phyloP scores from a whole-genome alignment of 2,113 vertebrate species.

The Emberiza fucata region DNA sequence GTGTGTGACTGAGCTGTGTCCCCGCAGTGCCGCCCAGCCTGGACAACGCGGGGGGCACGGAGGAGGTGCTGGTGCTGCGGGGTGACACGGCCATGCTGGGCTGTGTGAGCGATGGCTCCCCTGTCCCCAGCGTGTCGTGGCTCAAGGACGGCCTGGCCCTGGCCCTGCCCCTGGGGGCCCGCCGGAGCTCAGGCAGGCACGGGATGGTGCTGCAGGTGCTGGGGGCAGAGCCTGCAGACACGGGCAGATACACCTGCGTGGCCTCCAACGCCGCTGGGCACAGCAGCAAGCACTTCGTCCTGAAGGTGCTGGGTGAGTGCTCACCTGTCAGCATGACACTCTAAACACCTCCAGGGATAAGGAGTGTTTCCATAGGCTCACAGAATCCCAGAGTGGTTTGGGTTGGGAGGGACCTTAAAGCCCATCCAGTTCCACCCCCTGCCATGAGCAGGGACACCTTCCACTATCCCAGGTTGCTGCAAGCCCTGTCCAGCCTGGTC shows the following conservation, averaged over 20 bases:
- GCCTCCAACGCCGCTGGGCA: constrained; percentile 88
- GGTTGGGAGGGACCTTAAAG: background rate
- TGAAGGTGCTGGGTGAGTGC: constrained; percentile 87
- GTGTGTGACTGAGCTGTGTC: background rate
- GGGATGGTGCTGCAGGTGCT: constrained; percentile 82
- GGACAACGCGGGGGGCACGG: constrained; percentile 81
- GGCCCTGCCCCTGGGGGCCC: constrained; percentile 6
- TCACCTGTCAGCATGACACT: background rate
- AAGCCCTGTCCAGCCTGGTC: fast-evolving
- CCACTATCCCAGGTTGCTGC: background rate
- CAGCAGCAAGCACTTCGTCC: constrained; percentile 81
- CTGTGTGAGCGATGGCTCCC: constrained; percentile 84
- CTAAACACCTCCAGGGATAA: background rate
- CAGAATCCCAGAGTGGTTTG: background rate
- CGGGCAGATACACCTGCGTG: constrained; percentile 85
- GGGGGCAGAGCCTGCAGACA: constrained; percentile 66
- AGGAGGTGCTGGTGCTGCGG: constrained; percentile 82
- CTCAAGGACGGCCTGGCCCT: constrained; percentile 73
- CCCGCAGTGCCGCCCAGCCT: constrained; percentile 84
- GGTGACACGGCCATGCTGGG: constrained; percentile 75
- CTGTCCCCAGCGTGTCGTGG: constrained; percentile 85
- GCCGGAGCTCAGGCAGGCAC: constrained; percentile 63
- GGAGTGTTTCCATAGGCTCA: background rate
- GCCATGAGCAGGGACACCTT: background rate
- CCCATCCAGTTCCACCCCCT: background rate